Conservation (phyloP, 2,888 invertebrate species). For the Plagodis pulveraria region DNA sequence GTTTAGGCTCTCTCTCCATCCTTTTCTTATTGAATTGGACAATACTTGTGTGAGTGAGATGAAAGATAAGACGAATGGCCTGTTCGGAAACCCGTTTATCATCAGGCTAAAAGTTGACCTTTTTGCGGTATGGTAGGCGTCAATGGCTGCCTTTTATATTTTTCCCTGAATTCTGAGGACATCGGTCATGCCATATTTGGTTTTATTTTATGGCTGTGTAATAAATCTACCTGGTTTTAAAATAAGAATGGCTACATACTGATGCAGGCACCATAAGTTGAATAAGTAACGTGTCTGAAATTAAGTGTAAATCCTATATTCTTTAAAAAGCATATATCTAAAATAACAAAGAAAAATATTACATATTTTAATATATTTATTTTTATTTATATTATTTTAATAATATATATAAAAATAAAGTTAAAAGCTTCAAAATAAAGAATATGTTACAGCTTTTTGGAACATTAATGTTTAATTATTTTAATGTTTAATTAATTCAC, state of each 20-base stretch:
- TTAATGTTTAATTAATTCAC: too few species aligned
- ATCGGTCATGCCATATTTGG: conserved; percentile 40
- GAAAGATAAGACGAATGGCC: conserved; percentile 62
- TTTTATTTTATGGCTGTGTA: conserved; percentile 32
- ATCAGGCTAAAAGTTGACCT: conserved; percentile 61
- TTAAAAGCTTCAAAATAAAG: too few species aligned
- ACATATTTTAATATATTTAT: too few species aligned
- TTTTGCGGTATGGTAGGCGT: conserved; percentile 73
- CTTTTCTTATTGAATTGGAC: conserved; percentile 39
- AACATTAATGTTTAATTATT: too few species aligned
- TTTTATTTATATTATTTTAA: too few species aligned
- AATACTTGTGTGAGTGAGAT: conserved; percentile 44
- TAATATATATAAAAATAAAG: too few species aligned
- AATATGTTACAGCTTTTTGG: too few species aligned
- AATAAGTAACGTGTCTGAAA: not conserved
- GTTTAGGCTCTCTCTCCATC: conserved; percentile 52
- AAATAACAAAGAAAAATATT: too few species aligned
- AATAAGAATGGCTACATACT: not conserved
- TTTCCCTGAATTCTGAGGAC: conserved; percentile 66
- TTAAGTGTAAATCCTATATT: too few species aligned
- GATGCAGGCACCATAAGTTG: not conserved
- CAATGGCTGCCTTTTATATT: conserved; percentile 67
- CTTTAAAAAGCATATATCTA: too few species aligned
- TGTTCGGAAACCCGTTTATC: conserved; percentile 79
- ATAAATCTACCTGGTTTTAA: conserved; percentile 27